A percentile compares a stretch with the other conserved stretches of the same genome.
Evolutionary conservation across 2,797 vertebrate species (phyloP).

Genomic region (Apogon talboti): DNA sequence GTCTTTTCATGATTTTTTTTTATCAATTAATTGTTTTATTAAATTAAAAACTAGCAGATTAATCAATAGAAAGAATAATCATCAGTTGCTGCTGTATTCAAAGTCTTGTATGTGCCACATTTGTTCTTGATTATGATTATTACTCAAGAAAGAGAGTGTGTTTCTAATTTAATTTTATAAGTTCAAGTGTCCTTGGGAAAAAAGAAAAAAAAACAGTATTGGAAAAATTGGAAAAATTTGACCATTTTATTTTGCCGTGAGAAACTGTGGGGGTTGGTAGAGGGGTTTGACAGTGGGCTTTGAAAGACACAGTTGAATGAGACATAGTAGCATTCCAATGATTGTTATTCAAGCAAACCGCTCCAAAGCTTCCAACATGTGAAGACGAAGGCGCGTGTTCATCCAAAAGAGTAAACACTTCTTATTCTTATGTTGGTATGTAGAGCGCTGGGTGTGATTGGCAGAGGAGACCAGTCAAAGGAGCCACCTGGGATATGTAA

Average conservation of each 20-base stretch:
- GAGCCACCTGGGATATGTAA: conserved; percentile 61
- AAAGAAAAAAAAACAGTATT: conserved; percentile 45
- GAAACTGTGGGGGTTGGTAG: conserved; percentile 73
- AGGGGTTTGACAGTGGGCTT: conserved; percentile 58
- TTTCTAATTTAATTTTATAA: conserved; percentile 47
- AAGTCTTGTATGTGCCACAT: too few relatives aligned
- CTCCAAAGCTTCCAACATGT: conserved; percentile 59
- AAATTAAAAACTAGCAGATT: too few relatives aligned
- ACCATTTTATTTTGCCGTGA: conserved; percentile 73
- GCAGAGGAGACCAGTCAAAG: conserved; percentile 33
- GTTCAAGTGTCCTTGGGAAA: conserved; percentile 44
- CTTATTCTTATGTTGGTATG: conserved; percentile 63
- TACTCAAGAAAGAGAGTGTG: conserved; percentile 26
- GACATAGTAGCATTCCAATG: conserved; percentile 78
- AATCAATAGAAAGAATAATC: too few relatives aligned
- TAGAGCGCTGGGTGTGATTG: conserved; percentile 39
- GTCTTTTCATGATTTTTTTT: too few relatives aligned
- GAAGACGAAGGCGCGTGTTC: conserved; percentile 51
- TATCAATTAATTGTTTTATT: too few relatives aligned
- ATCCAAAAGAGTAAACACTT: conserved; percentile 74
- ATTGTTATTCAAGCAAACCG: conserved; percentile 72
- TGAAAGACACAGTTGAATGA: conserved; percentile 80
- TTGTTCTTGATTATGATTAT: conserved; percentile 48
- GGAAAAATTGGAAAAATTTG: conserved; percentile 50
- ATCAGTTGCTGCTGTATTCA: too few relatives aligned